phyloP scores from a whole-genome alignment of 1,140 invertebrate species.

The Anastatus disparis region DNA sequence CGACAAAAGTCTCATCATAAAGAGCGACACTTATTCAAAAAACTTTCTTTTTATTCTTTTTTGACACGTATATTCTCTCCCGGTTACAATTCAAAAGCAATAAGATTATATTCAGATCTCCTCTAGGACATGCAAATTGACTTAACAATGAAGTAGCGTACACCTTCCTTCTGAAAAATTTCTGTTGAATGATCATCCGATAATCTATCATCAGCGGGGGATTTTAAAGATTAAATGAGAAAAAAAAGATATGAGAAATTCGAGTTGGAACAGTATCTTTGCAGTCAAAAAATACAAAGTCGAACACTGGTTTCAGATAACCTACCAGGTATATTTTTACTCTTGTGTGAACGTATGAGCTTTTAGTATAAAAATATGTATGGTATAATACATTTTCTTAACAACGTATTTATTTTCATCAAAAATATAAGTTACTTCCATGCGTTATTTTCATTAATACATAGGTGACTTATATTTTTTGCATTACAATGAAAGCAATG shows the following conservation, averaged over 20 bases:
- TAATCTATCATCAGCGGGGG: slow-evolving; percentile 52
- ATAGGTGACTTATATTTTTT: too few relatives aligned
- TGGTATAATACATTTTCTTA: too few relatives aligned
- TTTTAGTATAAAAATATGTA: too few relatives aligned
- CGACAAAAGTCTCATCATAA: slow-evolving; percentile 13
- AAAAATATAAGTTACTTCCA: too few relatives aligned
- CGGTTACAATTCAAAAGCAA: slow-evolving; percentile 50
- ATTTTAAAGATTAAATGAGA: not conserved
- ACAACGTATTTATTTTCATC: too few relatives aligned
- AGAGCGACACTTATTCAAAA: slow-evolving; percentile 3
- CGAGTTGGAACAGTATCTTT: not conserved
- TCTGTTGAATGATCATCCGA: slow-evolving; percentile 46
- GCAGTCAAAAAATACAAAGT: not conserved
- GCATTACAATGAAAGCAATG: too few relatives aligned
- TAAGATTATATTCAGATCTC: slow-evolving; percentile 52
- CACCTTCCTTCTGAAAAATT: slow-evolving; percentile 27
- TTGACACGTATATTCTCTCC: not conserved
- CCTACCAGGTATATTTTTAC: not conserved
- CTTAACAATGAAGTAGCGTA: slow-evolving; percentile 39
- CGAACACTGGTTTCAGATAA: slow-evolving; percentile 9
- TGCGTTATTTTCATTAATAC: too few relatives aligned
- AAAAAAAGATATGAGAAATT: not conserved
- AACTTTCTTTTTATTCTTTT: not conserved
- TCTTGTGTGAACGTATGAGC: not conserved
- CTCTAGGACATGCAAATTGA: slow-evolving; percentile 53